A percentile compares a stretch with the other conserved stretches of the same genome.
Conservation (phyloP, 2,888 invertebrate genomes). For the Hylaea fasciaria region DNA sequence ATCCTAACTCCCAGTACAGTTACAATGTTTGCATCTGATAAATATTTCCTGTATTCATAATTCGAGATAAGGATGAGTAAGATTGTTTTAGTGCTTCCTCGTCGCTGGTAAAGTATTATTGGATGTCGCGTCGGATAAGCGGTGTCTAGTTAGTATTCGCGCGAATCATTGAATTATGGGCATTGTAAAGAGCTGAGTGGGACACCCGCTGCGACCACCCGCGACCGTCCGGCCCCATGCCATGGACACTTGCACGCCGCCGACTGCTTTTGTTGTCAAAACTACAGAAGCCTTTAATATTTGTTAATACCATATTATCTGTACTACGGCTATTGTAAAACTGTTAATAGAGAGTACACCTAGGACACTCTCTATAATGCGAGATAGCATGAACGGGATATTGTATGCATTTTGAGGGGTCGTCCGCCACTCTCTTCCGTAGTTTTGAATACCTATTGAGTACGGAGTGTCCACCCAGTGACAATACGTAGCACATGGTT, state of each 20-base stretch:
- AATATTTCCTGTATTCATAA: constrained; percentile 45
- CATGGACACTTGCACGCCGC: constrained; percentile 47
- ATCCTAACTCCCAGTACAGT: constrained; percentile 35
- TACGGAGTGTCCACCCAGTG: too few species aligned
- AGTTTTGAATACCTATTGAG: too few species aligned
- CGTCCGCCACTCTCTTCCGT: too few species aligned
- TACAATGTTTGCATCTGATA: constrained; percentile 48
- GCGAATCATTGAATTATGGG: constrained; percentile 80
- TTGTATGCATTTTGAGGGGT: too few species aligned
- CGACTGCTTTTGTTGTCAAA: constrained; percentile 37
- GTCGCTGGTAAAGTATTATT: constrained; percentile 62
- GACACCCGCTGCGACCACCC: constrained; percentile 82
- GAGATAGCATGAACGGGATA: too few species aligned
- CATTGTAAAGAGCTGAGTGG: constrained; percentile 67
- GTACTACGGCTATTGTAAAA: neutral
- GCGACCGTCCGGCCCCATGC: constrained; percentile 55
- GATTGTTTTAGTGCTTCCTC: constrained; percentile 74
- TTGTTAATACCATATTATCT: constrained; percentile 16
- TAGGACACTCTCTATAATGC: neutral
- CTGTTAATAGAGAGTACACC: neutral
- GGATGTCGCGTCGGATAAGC: constrained; percentile 70
- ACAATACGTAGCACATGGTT: too few species aligned
- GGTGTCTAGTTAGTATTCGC: constrained; percentile 72
- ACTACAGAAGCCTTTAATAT: constrained; percentile 35
- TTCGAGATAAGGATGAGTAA: constrained; percentile 55